These are phyloP conservation scores for Kobus ellipsiprymnus DNA, from an alignment of 2,113 vertebrate genomes.

Conservation along the genomic window DNA sequence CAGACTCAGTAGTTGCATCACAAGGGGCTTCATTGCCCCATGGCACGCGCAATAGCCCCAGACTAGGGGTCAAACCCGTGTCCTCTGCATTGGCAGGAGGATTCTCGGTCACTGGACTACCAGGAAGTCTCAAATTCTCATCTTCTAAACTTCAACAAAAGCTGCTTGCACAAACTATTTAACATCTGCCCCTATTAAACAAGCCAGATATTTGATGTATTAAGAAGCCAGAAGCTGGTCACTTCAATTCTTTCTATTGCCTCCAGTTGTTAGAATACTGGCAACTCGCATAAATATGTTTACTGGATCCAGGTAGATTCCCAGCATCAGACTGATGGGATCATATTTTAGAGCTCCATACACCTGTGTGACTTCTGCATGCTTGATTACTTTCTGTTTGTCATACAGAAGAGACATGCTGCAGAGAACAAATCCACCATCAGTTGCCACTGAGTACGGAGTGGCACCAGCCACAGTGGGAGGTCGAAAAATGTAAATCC, in stretches of 20 bases:
- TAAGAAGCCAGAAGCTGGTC: not conserved
- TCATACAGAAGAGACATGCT: constrained; percentile 93
- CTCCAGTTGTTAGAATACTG: constrained; percentile 85
- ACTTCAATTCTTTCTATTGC: constrained; percentile 84
- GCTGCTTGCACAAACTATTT: not conserved
- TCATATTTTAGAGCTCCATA: constrained; percentile 89
- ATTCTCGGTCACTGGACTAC: not conserved
- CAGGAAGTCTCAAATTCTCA: not conserved
- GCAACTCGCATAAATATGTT: constrained; percentile 97
- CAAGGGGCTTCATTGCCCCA: fast-evolving
- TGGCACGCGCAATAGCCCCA: not conserved
- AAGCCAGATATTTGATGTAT: not conserved
- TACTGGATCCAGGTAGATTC: constrained; percentile 94
- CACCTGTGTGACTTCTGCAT: constrained; percentile 85
- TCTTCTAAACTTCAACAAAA: not conserved
- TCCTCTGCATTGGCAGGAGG: not conserved
- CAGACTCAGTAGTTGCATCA: fast-evolving
- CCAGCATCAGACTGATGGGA: constrained; percentile 94
- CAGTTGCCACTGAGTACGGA: constrained; percentile 91
- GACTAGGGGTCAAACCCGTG: not conserved
- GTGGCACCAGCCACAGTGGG: constrained; percentile 88
- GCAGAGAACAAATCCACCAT: constrained; percentile 93
- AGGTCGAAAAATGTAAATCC: constrained; percentile 95
- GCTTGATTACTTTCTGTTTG: constrained; percentile 93
- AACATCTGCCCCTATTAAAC: not conserved